Base-by-base conservation (phyloP, 2,797 vertebrate species). In the Sparidentex hasta region DNA sequence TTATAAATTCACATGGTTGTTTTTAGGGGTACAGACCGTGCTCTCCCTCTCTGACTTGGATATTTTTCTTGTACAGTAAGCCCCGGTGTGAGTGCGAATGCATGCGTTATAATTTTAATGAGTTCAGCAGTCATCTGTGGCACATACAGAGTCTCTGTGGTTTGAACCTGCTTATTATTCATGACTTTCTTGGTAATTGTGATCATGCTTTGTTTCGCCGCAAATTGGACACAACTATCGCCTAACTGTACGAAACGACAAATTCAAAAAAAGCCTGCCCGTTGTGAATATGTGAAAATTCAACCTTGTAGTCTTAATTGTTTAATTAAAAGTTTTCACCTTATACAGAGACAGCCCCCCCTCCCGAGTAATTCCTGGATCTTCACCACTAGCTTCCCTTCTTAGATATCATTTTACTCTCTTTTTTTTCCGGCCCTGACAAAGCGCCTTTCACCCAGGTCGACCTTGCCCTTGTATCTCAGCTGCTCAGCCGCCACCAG, bases 111-210 rank as follows among this genome's bases (percentile, higher is more conserved):
- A 80, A 76, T 85, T 93, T 92, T 93, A 95, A 94, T 94, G 90
- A 92, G 90, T 93, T 93, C 72, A 88, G 90, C 91, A 92, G 72
- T 82, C 92, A 90, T 87, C 90, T 87, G 76, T 92, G 82, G 86
- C 84, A 54, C 62, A 78, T 70, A 83, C 70, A 44, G 48, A 57
- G 70, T 84, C 77, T 84, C 70, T 25, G 61, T 82, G 81, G 62
- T 81, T 82, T 64, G n/a, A 82, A 89, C 82, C 91, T 91, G 76
- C 90, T 91, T 90, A 90, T 89, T 94, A 94, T 94, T 94, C 92
- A 94, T 94, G 85, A 90, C 67, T 82, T 88, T 5, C 74, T 76
- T 47, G 8, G 75, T 90, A 79, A 87, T 88, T 90, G 87, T 74
- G 80, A 88, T 87, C 78, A 75, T 74, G 85, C 82, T 85, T 88